Evolutionary conservation across 2,113 vertebrate genomes (phyloP).

Genomic region (Lepus europaeus): DNA sequence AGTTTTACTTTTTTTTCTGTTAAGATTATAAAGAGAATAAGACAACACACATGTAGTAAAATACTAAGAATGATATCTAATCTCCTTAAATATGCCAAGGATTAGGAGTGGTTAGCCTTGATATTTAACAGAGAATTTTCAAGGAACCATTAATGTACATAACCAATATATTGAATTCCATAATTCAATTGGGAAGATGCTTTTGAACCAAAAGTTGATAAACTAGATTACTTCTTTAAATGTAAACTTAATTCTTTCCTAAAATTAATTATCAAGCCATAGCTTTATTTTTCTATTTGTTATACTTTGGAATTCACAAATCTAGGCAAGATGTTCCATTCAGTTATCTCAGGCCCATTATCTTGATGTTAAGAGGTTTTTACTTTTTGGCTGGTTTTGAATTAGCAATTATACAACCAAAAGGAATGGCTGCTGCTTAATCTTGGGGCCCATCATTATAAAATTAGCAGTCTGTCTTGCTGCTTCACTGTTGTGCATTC

Average conservation of each 20-base stretch:
- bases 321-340: constrained; percentile 46
- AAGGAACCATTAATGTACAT: not conserved
- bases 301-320: not conserved
- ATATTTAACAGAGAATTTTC: not conserved
- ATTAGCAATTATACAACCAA: constrained; percentile 61
- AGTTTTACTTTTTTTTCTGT: not conserved
- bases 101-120: not conserved
- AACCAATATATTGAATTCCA: not conserved
- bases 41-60: not conserved
- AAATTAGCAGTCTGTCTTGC: constrained; percentile 70
- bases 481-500: not conserved
- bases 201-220: not conserved
- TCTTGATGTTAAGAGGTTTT: constrained; percentile 54
- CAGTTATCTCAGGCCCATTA: not conserved
- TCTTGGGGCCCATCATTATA: constrained; percentile 62
- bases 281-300: constrained; percentile 12
- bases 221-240: not conserved
- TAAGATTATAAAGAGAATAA: constrained; percentile 7
- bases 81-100: not conserved
- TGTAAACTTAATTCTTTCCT: not conserved
- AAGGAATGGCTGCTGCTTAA: constrained; percentile 61
- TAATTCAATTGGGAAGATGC: not conserved
- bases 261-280: not conserved
- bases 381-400: constrained; percentile 61
- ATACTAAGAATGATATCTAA: not conserved